These are phyloP conservation scores for Rhamnusium bicolor DNA, from an alignment of 2,888 invertebrate species.

Conservation along the genomic window DNA sequence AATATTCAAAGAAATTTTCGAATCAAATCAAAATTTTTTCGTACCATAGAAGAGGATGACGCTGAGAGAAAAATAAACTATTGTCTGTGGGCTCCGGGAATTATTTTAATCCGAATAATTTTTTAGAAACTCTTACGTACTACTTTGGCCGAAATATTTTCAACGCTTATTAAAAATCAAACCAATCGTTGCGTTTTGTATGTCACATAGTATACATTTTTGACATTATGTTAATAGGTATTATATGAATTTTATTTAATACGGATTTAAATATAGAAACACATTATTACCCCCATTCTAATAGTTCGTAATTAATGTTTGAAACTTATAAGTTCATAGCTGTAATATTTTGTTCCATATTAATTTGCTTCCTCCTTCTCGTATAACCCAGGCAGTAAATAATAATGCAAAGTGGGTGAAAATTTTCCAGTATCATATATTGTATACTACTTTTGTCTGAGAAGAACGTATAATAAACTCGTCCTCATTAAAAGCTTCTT, in stretches of 20 bases:
- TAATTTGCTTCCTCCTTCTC: conserved; percentile 57
- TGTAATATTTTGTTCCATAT: conserved; percentile 56
- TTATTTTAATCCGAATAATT: too few relatives aligned
- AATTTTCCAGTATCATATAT: conserved; percentile 45
- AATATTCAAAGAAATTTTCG: too few relatives aligned
- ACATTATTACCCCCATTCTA: conserved; percentile 53
- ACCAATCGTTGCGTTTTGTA: too few relatives aligned
- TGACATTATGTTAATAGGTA: background rate
- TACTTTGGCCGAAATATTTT: too few relatives aligned
- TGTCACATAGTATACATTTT: too few relatives aligned
- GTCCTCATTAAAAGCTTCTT: conserved; percentile 62
- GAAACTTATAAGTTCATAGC: conserved; percentile 52
- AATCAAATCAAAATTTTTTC: too few relatives aligned
- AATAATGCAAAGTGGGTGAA: conserved; percentile 49
- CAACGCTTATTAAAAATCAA: too few relatives aligned
- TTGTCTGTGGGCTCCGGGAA: too few relatives aligned
- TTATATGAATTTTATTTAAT: background rate
- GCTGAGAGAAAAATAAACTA: too few relatives aligned
- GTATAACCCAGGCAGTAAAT: conserved; percentile 52
- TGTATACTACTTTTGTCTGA: conserved; percentile 23
- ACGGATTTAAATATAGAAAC: conserved; percentile 44
- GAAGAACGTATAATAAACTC: conserved; percentile 22
- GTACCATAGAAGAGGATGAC: too few relatives aligned
- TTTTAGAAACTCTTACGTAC: too few relatives aligned
- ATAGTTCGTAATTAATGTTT: conserved; percentile 56